Conservation (phyloP, 1,140 invertebrate species). For the Drosophila ananassae region DNA sequence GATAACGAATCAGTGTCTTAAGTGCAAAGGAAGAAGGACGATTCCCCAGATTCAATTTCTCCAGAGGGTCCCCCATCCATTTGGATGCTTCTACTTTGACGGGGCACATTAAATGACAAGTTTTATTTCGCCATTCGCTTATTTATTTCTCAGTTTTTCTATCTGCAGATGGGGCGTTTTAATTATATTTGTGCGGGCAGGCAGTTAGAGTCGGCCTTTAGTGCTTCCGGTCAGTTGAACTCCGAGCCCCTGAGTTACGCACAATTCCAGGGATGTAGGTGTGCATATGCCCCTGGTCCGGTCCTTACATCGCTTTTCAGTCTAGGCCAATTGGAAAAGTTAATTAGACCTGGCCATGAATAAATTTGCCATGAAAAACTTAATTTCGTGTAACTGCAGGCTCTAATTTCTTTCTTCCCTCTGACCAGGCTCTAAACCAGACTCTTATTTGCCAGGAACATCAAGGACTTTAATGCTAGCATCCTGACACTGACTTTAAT, state of each 20-base stretch:
- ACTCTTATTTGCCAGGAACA: neutral
- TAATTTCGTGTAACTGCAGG: constrained; percentile 27
- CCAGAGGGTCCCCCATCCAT: constrained; percentile 19
- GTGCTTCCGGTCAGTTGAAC: constrained; percentile 73
- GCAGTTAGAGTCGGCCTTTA: constrained; percentile 58
- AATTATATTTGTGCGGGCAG: constrained; percentile 78
- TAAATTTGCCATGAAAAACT: constrained; percentile 43
- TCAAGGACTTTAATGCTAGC: neutral
- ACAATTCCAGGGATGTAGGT: constrained; percentile 55
- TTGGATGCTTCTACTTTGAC: constrained; percentile 57
- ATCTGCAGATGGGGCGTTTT: constrained; percentile 53
- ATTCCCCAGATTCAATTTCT: constrained; percentile 19
- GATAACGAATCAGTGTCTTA: constrained; percentile 1
- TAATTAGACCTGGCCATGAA: constrained; percentile 64
- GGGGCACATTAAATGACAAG: constrained; percentile 72
- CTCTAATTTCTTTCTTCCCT: constrained; percentile 9
- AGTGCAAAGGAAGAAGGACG: constrained; percentile 7
- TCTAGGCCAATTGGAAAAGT: constrained; percentile 49
- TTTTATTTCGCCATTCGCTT: constrained; percentile 44
- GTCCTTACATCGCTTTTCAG: constrained; percentile 43
- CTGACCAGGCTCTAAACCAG: neutral
- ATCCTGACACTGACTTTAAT: neutral
- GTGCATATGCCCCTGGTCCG: constrained; percentile 54
- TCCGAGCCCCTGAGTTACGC: constrained; percentile 60
- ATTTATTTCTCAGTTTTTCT: constrained; percentile 37